A percentile compares a stretch with the other conserved stretches of the same genome.
These are phyloP conservation scores for Caenorhabditis drosophilae DNA, from an alignment of 2,888 invertebrate species.

Conservation along the genomic window DNA sequence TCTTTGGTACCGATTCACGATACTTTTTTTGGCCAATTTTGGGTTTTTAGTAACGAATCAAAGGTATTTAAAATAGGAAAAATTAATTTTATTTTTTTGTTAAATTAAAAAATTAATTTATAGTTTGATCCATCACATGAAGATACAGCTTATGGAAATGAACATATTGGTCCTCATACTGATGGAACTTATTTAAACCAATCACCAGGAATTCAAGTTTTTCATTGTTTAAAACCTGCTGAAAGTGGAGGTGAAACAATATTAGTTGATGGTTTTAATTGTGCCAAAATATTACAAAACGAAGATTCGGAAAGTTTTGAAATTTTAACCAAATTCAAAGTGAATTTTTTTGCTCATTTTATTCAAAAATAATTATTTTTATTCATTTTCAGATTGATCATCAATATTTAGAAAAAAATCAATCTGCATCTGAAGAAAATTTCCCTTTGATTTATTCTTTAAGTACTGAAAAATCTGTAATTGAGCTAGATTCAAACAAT, in stretches of 20 bases:
- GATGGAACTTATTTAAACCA: slow-evolving; percentile 82
- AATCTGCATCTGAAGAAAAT: slow-evolving; percentile 17
- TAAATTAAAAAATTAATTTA: slow-evolving; percentile 1
- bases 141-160: slow-evolving; percentile 80
- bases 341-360: too few relatives aligned
- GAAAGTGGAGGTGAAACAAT: slow-evolving; percentile 79
- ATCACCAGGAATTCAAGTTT: slow-evolving; percentile 76
- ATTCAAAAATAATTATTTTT: slow-evolving; percentile 2
- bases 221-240: slow-evolving; percentile 75
- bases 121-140: slow-evolving; percentile 72
- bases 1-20: slow-evolving; percentile 77
- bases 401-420: slow-evolving; percentile 56
- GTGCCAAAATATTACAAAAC: slow-evolving; percentile 72
- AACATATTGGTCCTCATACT: slow-evolving; percentile 78
- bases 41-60: slow-evolving; percentile 73
- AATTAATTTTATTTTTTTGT: background rate
- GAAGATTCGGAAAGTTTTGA: slow-evolving; percentile 75
- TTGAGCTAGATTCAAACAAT: slow-evolving; percentile 37
- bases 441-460: slow-evolving; percentile 33
- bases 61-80: slow-evolving; percentile 13
- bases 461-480: slow-evolving; percentile 36
- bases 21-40: slow-evolving; percentile 81
- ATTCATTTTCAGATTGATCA: slow-evolving; percentile 31
- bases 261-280: slow-evolving; percentile 80
- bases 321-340: slow-evolving; percentile 70